Percentiles rank a stretch among this genome's conserved stretches.
These are phyloP conservation scores for Mobula birostris DNA, from an alignment of 2,113 vertebrate species.

Conservation along the genomic window DNA sequence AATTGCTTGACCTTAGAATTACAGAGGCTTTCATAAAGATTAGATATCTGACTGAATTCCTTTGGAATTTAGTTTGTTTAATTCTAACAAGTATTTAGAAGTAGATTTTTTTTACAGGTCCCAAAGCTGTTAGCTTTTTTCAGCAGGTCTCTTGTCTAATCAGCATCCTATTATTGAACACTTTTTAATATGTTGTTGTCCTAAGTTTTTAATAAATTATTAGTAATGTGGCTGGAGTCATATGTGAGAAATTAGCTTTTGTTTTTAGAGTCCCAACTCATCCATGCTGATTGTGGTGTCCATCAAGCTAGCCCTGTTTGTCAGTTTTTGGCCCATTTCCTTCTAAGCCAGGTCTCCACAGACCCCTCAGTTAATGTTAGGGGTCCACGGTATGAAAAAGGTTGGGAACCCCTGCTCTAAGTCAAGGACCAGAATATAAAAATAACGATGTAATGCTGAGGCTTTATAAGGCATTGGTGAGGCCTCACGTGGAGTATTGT, in stretches of 20 bases:
- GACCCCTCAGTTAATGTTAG: too few species aligned
- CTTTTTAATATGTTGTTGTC: neutral
- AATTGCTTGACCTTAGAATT: neutral
- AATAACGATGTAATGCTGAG: too few species aligned
- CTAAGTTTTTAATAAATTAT: neutral
- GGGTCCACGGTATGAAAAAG: too few species aligned
- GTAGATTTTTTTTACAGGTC: neutral
- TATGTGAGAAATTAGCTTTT: neutral
- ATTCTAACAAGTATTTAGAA: neutral
- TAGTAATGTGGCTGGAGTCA: constrained; percentile 41
- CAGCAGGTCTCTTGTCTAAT: neutral
- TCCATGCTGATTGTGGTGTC: too few species aligned
- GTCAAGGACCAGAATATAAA: too few species aligned
- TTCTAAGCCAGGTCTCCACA: too few species aligned
- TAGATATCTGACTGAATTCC: neutral
- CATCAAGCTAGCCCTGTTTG: too few species aligned
- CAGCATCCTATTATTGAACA: neutral
- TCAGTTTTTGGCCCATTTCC: too few species aligned
- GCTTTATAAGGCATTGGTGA: too few species aligned
- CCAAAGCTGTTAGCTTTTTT: neutral
- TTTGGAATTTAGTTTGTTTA: neutral
- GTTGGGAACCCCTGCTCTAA: too few species aligned
- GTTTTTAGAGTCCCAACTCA: neutral
- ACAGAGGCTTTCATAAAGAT: neutral
- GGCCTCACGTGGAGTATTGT: too few species aligned